Conservation (phyloP, 2,797 vertebrate species). For the Acanthis flammea region DNA sequence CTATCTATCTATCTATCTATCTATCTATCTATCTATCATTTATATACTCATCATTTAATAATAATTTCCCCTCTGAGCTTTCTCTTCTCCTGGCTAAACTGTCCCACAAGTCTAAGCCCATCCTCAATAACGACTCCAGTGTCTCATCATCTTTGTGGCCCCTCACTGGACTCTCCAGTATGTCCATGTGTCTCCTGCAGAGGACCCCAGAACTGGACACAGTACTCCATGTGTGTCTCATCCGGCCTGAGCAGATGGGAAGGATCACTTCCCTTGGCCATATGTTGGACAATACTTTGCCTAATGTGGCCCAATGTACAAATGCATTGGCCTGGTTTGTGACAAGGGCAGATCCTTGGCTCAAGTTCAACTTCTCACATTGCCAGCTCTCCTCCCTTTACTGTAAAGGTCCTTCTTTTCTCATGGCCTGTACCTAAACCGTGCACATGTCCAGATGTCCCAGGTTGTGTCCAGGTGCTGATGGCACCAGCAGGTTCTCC, state of each 20-base stretch:
- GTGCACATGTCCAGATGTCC: rapidly evolving
- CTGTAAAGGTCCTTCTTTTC: neutral
- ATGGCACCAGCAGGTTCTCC: neutral
- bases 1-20: neutral
- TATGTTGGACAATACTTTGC: neutral
- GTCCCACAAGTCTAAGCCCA: neutral
- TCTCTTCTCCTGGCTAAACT: neutral
- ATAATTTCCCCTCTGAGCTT: neutral
- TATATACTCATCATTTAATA: neutral
- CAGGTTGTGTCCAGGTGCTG: neutral
- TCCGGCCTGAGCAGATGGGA: neutral
- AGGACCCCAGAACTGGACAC: neutral
- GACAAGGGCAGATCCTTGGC: neutral
- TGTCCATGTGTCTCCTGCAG: neutral
- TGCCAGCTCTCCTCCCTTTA: neutral
- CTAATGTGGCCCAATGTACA: neutral
- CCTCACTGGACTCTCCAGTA: neutral
- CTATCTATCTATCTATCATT: neutral
- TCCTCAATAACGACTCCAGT: neutral
- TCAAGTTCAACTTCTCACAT: neutral
- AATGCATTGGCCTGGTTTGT: neutral
- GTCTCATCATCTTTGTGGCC: neutral
- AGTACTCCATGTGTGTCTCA: neutral
- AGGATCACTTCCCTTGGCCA: neutral
- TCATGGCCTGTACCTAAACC: neutral